These are phyloP conservation scores for Drosophila auraria DNA, from an alignment of 1,140 invertebrate genomes.

Conservation along the genomic window DNA sequence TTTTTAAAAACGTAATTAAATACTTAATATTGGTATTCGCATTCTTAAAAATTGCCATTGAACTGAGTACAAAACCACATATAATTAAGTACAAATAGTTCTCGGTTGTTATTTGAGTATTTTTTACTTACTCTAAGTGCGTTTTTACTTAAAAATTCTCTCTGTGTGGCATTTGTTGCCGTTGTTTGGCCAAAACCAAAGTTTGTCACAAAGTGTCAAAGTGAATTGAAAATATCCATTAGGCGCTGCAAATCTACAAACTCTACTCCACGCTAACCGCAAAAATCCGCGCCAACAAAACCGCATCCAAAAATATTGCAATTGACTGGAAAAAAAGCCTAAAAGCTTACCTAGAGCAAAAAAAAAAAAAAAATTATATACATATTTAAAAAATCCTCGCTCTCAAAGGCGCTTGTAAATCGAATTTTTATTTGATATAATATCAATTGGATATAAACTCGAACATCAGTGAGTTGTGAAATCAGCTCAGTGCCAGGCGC, in stretches of 20 bases:
- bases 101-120: too few relatives aligned
- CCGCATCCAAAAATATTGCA: slow-evolving; percentile 50
- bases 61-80: too few relatives aligned
- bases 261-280: slow-evolving; percentile 58
- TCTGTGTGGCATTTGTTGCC: slow-evolving; percentile 5
- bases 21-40: too few relatives aligned
- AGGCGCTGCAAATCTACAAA: slow-evolving; percentile 73
- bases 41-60: too few relatives aligned
- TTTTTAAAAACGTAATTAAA: too few relatives aligned
- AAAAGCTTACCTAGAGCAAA: slow-evolving; percentile 7
- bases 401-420: slow-evolving; percentile 28
- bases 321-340: slow-evolving; percentile 2
- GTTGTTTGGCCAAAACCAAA: slow-evolving; percentile 62
- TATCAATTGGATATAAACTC: slow-evolving; percentile 37
- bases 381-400: slow-evolving; percentile 35
- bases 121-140: too few relatives aligned
- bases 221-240: slow-evolving; percentile 81
- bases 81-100: too few relatives aligned
- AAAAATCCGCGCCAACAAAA: slow-evolving; percentile 52
- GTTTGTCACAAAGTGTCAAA: slow-evolving; percentile 82
- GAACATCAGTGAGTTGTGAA: slow-evolving; percentile 23
- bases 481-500: not conserved
- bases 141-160: too few relatives aligned
- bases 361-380: slow-evolving; percentile 4
- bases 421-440: slow-evolving; percentile 7